phyloP scores from a whole-genome alignment of 2,113 vertebrate species.

The Hoplias malabaricus region DNA sequence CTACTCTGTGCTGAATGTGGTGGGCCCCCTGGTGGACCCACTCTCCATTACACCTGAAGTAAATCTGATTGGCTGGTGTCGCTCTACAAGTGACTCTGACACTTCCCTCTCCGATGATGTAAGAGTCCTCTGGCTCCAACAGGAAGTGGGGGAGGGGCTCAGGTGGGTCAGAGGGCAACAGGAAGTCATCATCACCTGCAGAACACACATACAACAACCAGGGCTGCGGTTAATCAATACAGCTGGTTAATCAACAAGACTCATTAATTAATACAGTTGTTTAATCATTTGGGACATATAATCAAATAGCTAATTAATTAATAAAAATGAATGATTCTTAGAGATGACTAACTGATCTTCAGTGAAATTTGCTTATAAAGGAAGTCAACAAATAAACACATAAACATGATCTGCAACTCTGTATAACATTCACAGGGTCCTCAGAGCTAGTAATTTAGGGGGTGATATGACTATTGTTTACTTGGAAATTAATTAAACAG shows the following conservation, averaged over 20 bases:
- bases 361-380: too few relatives aligned
- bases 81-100: slow-evolving; percentile 95
- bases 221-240: background rate
- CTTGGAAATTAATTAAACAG: too few relatives aligned
- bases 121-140: slow-evolving; percentile 91
- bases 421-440: too few relatives aligned
- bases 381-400: too few relatives aligned
- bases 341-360: too few relatives aligned
- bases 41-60: slow-evolving; percentile 97
- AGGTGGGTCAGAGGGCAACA: slow-evolving; percentile 91
- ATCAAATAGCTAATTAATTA: too few relatives aligned
- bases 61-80: slow-evolving; percentile 94
- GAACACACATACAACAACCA: background rate
- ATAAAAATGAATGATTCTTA: too few relatives aligned
- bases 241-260: background rate
- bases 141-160: slow-evolving; percentile 95
- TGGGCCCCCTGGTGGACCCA: slow-evolving; percentile 99
- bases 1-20: slow-evolving; percentile 88
- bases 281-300: too few relatives aligned
- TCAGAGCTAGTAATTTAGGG: too few relatives aligned
- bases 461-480: too few relatives aligned
- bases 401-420: too few relatives aligned
- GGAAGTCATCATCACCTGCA: slow-evolving; percentile 85
- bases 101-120: slow-evolving; percentile 93
- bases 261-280: too few relatives aligned